Conservation (phyloP, 2,888 invertebrate genomes). For the Ypsolopha sequella region DNA sequence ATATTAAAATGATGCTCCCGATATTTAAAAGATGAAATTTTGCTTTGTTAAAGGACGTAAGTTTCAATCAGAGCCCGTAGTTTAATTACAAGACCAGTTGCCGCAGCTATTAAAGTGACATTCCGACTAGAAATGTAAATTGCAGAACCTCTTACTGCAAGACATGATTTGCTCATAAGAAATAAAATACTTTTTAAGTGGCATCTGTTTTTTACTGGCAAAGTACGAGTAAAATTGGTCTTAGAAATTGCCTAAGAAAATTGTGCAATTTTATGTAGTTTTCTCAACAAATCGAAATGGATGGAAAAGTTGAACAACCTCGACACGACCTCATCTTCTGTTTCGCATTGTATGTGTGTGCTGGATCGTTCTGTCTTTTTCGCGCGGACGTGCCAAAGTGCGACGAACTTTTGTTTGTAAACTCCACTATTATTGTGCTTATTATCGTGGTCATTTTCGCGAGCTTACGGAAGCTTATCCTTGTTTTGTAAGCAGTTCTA, state of each 20-base stretch:
- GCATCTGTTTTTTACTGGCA: too few species aligned
- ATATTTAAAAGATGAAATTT: neutral
- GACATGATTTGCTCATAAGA: too few species aligned
- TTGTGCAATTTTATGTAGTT: slow-evolving; percentile 2
- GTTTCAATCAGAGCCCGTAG: neutral
- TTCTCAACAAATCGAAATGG: slow-evolving; percentile 5
- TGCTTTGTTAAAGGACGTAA: neutral
- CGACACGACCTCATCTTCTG: slow-evolving; percentile 25
- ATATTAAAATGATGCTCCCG: too few species aligned
- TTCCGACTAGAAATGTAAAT: too few species aligned
- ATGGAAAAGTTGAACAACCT: slow-evolving; percentile 51
- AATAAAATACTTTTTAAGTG: too few species aligned
- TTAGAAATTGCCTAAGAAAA: neutral
- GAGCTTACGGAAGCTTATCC: neutral
- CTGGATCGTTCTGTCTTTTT: slow-evolving; percentile 25
- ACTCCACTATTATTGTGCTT: slow-evolving; percentile 4
- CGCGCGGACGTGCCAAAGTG: slow-evolving; percentile 23
- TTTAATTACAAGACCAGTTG: neutral
- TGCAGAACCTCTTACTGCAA: too few species aligned
- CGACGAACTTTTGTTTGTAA: slow-evolving; percentile 34
- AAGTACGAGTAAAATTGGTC: too few species aligned
- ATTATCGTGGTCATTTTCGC: neutral
- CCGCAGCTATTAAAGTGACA: too few species aligned
- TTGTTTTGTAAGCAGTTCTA: neutral
- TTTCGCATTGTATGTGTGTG: slow-evolving; percentile 20